Evolutionary conservation across 2,113 vertebrate species (phyloP).

Genomic region (Calidris pygmaea): DNA sequence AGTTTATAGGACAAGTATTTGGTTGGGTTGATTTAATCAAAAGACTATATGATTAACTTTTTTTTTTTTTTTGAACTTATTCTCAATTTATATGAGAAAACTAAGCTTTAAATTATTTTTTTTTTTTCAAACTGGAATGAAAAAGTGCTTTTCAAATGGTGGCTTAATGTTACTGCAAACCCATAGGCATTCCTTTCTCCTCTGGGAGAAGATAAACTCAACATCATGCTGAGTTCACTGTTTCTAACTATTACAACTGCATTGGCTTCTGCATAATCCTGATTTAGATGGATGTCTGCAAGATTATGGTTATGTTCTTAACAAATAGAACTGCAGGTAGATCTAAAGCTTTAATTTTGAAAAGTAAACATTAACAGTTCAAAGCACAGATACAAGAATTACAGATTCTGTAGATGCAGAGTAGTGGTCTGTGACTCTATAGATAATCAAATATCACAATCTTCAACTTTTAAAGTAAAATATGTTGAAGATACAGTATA

Average conservation of each 20-base stretch:
- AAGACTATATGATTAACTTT: not conserved
- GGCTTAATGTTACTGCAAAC: not conserved
- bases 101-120: not conserved
- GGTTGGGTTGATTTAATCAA: not conserved
- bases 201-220: not conserved
- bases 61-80: not conserved
- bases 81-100: not conserved
- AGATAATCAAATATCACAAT: not conserved
- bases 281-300: not conserved
- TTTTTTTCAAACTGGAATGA: not conserved
- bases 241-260: not conserved
- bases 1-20: not conserved
- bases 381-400: not conserved
- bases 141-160: not conserved
- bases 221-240: not conserved
- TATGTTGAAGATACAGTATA: not conserved
- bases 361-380: not conserved
- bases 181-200: not conserved
- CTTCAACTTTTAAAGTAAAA: not conserved
- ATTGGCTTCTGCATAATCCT: not conserved
- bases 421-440: not conserved
- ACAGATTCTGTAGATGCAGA: not conserved
- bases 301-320: not conserved
- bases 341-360: not conserved
- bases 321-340: not conserved